Conservation (phyloP, 2,113 vertebrate species). For the Labeo catla region DNA sequence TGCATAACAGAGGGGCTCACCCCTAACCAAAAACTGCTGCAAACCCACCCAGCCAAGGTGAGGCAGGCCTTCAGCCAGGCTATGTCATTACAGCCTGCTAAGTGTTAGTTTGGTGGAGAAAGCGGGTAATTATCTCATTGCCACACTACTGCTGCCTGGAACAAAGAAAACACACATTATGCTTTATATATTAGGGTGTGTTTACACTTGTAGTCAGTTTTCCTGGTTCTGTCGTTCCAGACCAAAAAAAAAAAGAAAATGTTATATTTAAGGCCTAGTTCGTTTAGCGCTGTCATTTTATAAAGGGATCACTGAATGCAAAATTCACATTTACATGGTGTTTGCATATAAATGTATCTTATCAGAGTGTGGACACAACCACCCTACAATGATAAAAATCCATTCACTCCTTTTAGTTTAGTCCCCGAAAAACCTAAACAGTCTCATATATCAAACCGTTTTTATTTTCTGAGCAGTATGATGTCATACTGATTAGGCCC, state of each 20-base stretch:
- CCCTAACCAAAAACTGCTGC: constrained; percentile 34
- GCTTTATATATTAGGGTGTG: neutral
- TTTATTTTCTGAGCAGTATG: no score
- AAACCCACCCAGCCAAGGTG: constrained; percentile 45
- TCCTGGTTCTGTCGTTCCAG: neutral
- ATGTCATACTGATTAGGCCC: no score
- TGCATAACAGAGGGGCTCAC: constrained; percentile 52
- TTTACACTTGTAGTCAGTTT: neutral
- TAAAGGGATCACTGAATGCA: no score
- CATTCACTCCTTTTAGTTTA: no score
- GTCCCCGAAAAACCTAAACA: no score
- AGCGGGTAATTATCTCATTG: constrained; percentile 57
- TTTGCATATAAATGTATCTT: no score
- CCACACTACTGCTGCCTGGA: constrained; percentile 30
- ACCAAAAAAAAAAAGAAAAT: no score
- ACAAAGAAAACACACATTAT: constrained; percentile 25
- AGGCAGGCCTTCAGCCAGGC: constrained; percentile 34
- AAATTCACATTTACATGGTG: no score
- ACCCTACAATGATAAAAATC: no score
- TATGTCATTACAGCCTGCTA: constrained; percentile 41
- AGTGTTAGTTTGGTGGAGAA: constrained; percentile 55
- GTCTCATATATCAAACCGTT: no score
- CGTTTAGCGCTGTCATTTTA: neutral
- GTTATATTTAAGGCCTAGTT: neutral
- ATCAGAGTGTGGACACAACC: no score